These are phyloP conservation scores for Phaetusa simplex DNA, from an alignment of 2,113 vertebrate genomes.

Conservation along the genomic window DNA sequence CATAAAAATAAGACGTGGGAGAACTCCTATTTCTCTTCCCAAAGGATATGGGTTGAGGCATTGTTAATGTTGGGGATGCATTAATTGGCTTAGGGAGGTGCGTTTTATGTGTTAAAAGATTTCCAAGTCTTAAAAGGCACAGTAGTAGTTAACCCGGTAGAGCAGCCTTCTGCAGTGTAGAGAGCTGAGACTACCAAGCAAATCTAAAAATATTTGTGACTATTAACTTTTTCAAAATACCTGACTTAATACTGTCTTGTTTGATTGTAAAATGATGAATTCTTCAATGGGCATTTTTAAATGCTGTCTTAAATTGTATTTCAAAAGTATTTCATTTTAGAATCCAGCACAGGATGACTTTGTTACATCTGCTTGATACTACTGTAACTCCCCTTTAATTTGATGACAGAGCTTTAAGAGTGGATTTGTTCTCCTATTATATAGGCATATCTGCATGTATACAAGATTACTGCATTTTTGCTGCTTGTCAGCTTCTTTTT, in stretches of 20 bases:
- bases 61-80: neutral
- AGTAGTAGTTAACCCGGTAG: neutral
- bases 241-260: neutral
- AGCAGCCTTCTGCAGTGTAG: neutral
- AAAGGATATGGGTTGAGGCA: neutral
- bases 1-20: neutral
- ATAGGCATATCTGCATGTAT: neutral
- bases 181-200: neutral
- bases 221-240: neutral
- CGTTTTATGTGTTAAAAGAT: neutral
- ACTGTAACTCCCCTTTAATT: neutral
- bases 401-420: neutral
- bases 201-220: neutral
- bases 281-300: neutral
- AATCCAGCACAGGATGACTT: neutral
- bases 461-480: neutral
- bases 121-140: neutral
- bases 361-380: neutral
- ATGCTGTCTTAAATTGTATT: neutral
- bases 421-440: neutral
- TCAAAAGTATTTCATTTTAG: neutral
- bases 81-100: neutral
- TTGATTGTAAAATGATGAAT: neutral
- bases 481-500: neutral
- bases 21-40: neutral